phyloP scores from a whole-genome alignment of 2,888 invertebrate genomes.

The Drosophila greeni region DNA sequence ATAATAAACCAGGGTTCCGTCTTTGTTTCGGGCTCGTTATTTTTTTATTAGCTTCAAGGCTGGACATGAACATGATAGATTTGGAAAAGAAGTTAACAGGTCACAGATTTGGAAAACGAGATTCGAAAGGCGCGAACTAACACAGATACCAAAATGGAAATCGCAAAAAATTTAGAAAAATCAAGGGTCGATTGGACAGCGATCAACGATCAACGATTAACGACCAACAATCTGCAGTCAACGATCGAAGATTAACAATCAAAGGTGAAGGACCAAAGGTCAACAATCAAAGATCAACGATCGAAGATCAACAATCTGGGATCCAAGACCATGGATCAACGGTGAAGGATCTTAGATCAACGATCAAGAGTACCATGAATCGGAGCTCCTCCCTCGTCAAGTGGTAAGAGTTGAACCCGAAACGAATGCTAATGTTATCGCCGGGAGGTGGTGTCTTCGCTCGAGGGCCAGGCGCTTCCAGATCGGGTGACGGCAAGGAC shows the following conservation, averaged over 20 bases:
- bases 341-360: not conserved
- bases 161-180: conserved; percentile 17
- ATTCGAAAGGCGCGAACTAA: conserved; percentile 13
- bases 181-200: conserved; percentile 7
- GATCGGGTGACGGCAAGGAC: conserved; percentile 10
- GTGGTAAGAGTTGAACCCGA: conserved; percentile 46
- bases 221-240: conserved; percentile 5
- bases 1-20: not conserved
- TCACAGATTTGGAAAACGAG: conserved; percentile 12
- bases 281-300: not conserved
- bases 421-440: conserved; percentile 38
- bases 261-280: not conserved
- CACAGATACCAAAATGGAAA: conserved; percentile 6
- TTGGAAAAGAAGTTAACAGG: conserved; percentile 18
- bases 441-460: not conserved
- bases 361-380: conserved; percentile 38
- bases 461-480: conserved; percentile 6
- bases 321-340: conserved; percentile 1
- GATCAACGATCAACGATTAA: conserved; percentile 8
- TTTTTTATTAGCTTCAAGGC: conserved; percentile 43
- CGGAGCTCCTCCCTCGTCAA: conserved; percentile 44
- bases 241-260: conserved; percentile 1
- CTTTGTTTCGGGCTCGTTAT: conserved; percentile 58
- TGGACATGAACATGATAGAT: conserved; percentile 9
- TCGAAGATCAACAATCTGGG: not conserved